Conservation (phyloP, 1,140 invertebrate species). For the Hyphantria cunea region DNA sequence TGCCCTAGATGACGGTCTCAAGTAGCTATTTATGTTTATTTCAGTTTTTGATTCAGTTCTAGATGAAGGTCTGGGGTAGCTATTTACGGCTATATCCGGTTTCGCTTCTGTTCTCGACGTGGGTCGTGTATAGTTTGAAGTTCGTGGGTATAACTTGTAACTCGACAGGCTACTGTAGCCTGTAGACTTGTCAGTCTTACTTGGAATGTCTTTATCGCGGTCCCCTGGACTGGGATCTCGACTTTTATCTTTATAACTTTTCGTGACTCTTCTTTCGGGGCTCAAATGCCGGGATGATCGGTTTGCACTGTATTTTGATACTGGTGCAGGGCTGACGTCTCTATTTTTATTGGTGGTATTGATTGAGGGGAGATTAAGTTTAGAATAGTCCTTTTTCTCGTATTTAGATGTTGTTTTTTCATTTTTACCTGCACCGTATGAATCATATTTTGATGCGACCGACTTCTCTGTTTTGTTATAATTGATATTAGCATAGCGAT, state of each 20-base stretch:
- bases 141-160: constrained; percentile 75
- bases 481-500: constrained; percentile 50
- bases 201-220: constrained; percentile 79
- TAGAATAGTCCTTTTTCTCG: constrained; percentile 67
- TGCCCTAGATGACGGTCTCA: constrained; percentile 25
- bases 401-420: constrained; percentile 59
- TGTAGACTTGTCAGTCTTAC: constrained; percentile 76
- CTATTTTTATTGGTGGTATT: constrained; percentile 54
- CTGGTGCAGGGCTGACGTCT: constrained; percentile 69
- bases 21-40: constrained; percentile 62
- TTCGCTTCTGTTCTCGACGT: constrained; percentile 58
- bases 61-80: constrained; percentile 47
- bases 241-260: constrained; percentile 67
- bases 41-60: constrained; percentile 34
- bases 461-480: constrained; percentile 48
- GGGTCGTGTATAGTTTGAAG: constrained; percentile 64
- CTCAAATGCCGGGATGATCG: constrained; percentile 61
- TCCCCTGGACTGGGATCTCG: constrained; percentile 67
- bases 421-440: constrained; percentile 32
- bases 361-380: constrained; percentile 55
- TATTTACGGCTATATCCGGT: constrained; percentile 49
- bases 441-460: constrained; percentile 25
- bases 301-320: constrained; percentile 65
- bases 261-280: constrained; percentile 62
- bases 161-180: constrained; percentile 72